Evolutionary conservation across 2,797 vertebrate genomes (phyloP), one percentile per base, ranked within the genome.

Genomic region (Falco novaeseelandiae): DNA sequence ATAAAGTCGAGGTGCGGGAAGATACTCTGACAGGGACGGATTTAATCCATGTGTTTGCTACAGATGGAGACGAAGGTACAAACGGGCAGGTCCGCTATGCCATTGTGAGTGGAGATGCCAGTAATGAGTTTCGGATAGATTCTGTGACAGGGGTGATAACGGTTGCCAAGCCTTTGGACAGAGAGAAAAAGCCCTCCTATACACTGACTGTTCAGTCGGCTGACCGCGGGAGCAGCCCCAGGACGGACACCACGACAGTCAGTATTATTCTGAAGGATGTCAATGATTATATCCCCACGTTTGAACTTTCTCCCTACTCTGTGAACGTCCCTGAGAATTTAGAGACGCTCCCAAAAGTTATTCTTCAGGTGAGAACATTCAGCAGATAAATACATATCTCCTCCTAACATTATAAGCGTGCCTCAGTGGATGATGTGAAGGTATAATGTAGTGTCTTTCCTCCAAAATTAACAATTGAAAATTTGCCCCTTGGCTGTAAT

Each of bases 81-180:
- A 99, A 99, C 0, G 99, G 99, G 4, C 99, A 99, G 96, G 99
- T 99, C 11, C 99, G 99, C 10, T 99, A 99, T 25, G 98, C 99
- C 66, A 97, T 99, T 10, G 51, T 98, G 2, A 93, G 83, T 1
- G 99, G 99, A 14, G 99, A 99, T 89, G 63, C 92, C 57, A 97
- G 97, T 83, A 97, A 92, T 2, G 99, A 99, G 59, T 99, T 99
- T 95, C 98, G 99, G 48, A 99, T 99, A 0, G 99, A 99, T 91
- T 99, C 99, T 0, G 99, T 99, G 71, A 99, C 99, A 0, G 99
- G 99, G 2, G 96, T 98, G 62, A 98, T 99, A 76, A 99, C 99
- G 0, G 99, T 99, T 58, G 99, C 99, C 66, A 99, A 98, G 94
- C 98, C 98, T 88, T 96, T 99, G 97, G 99, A 99, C 80, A 98